phyloP scores from a whole-genome alignment of 2,888 invertebrate genomes.

The Chromoteleia sp. region DNA sequence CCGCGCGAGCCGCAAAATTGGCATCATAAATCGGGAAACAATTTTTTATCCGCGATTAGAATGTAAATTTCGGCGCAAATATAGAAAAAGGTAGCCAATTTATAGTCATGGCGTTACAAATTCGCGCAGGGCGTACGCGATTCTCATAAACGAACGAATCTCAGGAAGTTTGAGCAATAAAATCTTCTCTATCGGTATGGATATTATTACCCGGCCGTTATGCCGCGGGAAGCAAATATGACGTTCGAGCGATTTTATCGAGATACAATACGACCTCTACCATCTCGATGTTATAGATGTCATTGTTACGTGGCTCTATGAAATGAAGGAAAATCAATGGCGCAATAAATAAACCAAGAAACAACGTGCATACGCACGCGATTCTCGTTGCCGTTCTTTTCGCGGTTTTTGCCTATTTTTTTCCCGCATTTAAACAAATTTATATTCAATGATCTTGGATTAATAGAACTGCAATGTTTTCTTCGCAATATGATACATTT shows the following conservation, averaged over 20 bases:
- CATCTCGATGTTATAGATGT: constrained; percentile 57
- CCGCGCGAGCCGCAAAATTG: constrained; percentile 26
- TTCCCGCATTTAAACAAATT: too few relatives aligned
- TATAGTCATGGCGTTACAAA: constrained; percentile 54
- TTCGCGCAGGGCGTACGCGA: constrained; percentile 43
- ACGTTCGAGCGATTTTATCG: constrained; percentile 66
- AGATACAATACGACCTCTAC: constrained; percentile 59
- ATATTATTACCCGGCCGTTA: constrained; percentile 70
- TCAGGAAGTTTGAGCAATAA: constrained; percentile 64
- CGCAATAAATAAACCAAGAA: constrained; percentile 49
- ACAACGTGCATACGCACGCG: constrained; percentile 17
- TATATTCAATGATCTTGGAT: too few relatives aligned
- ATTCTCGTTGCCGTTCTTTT: not conserved
- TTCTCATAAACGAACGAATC: constrained; percentile 63
- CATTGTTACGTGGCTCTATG: constrained; percentile 52
- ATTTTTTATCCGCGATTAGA: constrained; percentile 56
- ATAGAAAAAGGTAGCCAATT: constrained; percentile 64
- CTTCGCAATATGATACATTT: too few relatives aligned
- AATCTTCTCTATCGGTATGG: constrained; percentile 61
- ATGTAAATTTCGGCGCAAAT: constrained; percentile 56
- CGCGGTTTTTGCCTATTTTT: too few relatives aligned
- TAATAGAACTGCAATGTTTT: too few relatives aligned
- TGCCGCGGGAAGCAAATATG: constrained; percentile 62
- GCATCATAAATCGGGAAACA: constrained; percentile 41
- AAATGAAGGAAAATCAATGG: constrained; percentile 54